Percentiles rank a stretch among this genome's conserved stretches.
Evolutionary conservation across 1,140 invertebrate genomes (phyloP).

Genomic region (Schlechtendalia chinensis): DNA sequence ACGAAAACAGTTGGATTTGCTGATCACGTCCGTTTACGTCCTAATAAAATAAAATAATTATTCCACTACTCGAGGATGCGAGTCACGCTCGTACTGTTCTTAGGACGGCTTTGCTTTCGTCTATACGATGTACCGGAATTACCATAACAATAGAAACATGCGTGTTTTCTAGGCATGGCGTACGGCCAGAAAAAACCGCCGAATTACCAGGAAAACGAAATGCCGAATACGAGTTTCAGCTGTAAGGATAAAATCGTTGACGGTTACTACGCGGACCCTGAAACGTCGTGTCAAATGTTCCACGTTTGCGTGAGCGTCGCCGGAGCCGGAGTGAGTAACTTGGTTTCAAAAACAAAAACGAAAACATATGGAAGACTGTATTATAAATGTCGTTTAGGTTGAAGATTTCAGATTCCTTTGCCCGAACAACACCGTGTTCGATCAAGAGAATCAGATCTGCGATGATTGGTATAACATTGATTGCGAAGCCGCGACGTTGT

Average conservation of each 20-base stretch:
- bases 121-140: too few relatives aligned
- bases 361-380: neutral
- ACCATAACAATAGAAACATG: too few relatives aligned
- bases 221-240: conserved; percentile 81
- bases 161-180: conserved; percentile 4
- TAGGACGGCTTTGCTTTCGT: too few relatives aligned
- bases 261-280: conserved; percentile 86
- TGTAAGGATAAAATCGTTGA: conserved; percentile 85
- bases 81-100: too few relatives aligned
- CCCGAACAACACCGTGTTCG: conserved; percentile 87
- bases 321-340: conserved; percentile 66
- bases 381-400: conserved; percentile 58
- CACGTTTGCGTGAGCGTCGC: conserved; percentile 84
- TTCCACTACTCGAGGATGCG: too few relatives aligned
- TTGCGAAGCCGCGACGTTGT: conserved; percentile 74
- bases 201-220: conserved; percentile 73
- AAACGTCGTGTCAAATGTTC: conserved; percentile 89
- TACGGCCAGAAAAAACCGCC: conserved; percentile 59
- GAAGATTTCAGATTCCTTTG: conserved; percentile 83
- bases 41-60: too few relatives aligned
- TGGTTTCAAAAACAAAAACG: too few relatives aligned
- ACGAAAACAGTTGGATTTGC: too few relatives aligned
- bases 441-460: conserved; percentile 88
- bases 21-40: too few relatives aligned
- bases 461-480: conserved; percentile 87